Evolutionary conservation across 2,797 vertebrate species (phyloP).

Genomic region (Gobio occitaniae): DNA sequence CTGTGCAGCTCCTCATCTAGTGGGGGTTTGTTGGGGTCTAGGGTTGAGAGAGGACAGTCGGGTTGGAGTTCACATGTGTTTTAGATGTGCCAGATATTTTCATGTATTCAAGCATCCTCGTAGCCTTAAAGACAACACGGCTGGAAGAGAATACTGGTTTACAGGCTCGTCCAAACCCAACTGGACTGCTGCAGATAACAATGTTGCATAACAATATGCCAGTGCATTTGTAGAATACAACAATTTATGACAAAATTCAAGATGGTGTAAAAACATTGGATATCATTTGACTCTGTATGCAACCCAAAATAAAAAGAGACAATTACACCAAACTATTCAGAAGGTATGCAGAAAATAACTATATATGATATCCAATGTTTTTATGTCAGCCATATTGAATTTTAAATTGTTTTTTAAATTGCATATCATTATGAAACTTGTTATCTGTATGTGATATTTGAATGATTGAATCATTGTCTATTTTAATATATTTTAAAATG

Average conservation of each 20-base stretch:
- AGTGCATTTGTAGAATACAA: neutral
- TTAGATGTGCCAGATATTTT: neutral
- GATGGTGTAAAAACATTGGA: neutral
- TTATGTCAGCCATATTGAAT: neutral
- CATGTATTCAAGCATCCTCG: neutral
- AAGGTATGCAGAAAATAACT: neutral
- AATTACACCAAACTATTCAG: neutral
- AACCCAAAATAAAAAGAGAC: neutral
- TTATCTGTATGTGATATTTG: no score
- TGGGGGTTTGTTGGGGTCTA: neutral
- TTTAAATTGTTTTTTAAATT: neutral
- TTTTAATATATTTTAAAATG: neutral
- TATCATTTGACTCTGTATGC: neutral
- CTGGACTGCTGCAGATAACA: neutral
- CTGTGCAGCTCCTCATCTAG: slow-evolving; percentile 60
- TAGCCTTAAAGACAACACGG: neutral
- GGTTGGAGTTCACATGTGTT: slow-evolving; percentile 9
- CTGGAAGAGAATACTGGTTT: neutral
- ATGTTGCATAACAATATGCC: neutral
- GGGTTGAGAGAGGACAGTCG: slow-evolving; percentile 10
- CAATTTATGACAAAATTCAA: neutral
- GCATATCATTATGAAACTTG: neutral
- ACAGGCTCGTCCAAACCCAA: neutral
- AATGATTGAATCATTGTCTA: neutral
- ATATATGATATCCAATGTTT: neutral